A percentile compares a stretch with the other conserved stretches of the same genome.
Conservation (phyloP, 2,113 vertebrate species). For the Pedetes capensis region DNA sequence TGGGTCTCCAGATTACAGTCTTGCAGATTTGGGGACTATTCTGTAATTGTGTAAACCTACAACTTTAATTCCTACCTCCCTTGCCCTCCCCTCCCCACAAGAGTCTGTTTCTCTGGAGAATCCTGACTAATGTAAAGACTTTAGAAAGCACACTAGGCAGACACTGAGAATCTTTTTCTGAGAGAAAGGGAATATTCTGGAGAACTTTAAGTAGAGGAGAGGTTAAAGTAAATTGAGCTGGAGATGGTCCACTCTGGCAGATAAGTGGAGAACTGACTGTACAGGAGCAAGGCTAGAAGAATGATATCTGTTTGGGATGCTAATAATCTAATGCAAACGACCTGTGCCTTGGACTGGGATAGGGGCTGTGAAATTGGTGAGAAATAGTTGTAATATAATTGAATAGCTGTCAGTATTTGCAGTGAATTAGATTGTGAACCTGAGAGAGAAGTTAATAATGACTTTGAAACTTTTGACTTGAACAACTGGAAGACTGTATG, state of each 20-base stretch:
- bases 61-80: neutral
- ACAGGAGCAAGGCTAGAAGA: neutral
- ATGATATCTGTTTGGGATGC: too few species aligned
- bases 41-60: too few species aligned
- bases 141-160: neutral
- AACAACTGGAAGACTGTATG: neutral
- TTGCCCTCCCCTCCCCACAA: too few species aligned
- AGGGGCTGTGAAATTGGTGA: neutral
- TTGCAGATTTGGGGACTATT: neutral
- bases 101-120: neutral
- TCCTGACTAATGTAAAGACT: neutral
- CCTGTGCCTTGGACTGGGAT: neutral
- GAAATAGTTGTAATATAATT: neutral
- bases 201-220: neutral
- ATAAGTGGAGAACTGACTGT: neutral
- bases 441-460: neutral
- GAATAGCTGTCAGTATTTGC: neutral
- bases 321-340: neutral
- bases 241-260: neutral
- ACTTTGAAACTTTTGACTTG: neutral
- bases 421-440: neutral
- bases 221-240: neutral
- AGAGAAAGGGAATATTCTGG: neutral
- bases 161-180: neutral
- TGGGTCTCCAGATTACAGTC: neutral